Base-by-base conservation (phyloP, 2,797 vertebrate species). In the Enteromius viviparus region DNA sequence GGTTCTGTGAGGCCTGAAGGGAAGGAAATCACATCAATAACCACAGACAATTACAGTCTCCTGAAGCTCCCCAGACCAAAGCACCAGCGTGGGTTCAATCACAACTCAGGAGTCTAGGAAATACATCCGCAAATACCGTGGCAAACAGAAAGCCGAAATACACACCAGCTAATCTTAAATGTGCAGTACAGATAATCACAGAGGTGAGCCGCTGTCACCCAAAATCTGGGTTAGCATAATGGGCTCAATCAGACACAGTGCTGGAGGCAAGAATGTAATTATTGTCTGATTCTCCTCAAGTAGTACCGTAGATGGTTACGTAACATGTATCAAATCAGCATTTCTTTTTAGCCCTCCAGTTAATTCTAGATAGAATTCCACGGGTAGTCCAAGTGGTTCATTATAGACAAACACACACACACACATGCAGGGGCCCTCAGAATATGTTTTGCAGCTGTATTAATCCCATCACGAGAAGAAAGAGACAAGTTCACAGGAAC, bases 161-260 rank as follows among this genome's bases (percentile, higher is more conserved):
- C 42, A 64, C 42, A 55, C 78, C 21, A 65, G 78, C 72, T 69
- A 75, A 85, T 82, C 79, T 80, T 71, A 81, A 62, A 62, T 68
- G 12, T 70, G 83, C 84, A 64, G 82, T 53, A 75, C 60, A 81
- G 77, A 51, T 60, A 84, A 85, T 85, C 62, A 80, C 81, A 32
- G 75, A 81, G 78, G 84, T 82, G 70, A 85, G 84, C 84, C 66
- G 34, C 68, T 68, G 81, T 87, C 78, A 84, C 62, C 55, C 34
- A 49, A 83, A 84, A 84, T 84, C 76, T 82, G 85, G 71, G 87
- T 85, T 83, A 74, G 70, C 79, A 86, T 84, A 87, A 87, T 84
- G 79, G 76, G 32, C 71, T 82, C 82, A 82, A 88, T 88, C 85
- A 83, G 82, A 72, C 80, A 70, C 80, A 62, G 74, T 62, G 79